Evolutionary conservation across 2,888 invertebrate species (phyloP).

Genomic region (Epistrophella euchroma): DNA sequence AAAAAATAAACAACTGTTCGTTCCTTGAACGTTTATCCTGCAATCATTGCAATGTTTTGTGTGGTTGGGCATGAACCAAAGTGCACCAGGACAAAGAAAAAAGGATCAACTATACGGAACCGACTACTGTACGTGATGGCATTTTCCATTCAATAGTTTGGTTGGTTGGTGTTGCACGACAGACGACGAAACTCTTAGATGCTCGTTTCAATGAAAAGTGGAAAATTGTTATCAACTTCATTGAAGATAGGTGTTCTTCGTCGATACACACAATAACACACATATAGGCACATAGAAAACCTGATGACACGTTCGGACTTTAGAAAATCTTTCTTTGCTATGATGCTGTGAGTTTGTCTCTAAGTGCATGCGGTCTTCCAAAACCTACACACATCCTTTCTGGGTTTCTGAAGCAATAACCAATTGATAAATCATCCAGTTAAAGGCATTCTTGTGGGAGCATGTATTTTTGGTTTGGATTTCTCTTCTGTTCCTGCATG

Average conservation of each 20-base stretch:
- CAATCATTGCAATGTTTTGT: conserved; percentile 70
- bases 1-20: conserved; percentile 40
- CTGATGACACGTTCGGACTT: conserved; percentile 32
- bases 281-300: neutral
- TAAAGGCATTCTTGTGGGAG: neutral
- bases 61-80: conserved; percentile 48
- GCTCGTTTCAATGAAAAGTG: conserved; percentile 53
- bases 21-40: conserved; percentile 61
- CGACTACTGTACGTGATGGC: conserved; percentile 47
- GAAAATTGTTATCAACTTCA: conserved; percentile 62
- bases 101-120: conserved; percentile 2
- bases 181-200: conserved; percentile 1
- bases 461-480: neutral
- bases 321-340: conserved; percentile 30
- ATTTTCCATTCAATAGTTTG: conserved; percentile 44
- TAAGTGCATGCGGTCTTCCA: neutral
- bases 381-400: conserved; percentile 25
- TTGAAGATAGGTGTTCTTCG: conserved; percentile 2
- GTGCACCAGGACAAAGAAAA: conserved; percentile 21
- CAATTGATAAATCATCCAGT: conserved; percentile 47
- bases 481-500: neutral
- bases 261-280: conserved; percentile 10
- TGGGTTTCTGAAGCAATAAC: conserved; percentile 53
- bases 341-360: neutral
- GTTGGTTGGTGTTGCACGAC: conserved; percentile 37